phyloP scores from a whole-genome alignment of 1,140 invertebrate genomes.

The Palaemon carinicauda region DNA sequence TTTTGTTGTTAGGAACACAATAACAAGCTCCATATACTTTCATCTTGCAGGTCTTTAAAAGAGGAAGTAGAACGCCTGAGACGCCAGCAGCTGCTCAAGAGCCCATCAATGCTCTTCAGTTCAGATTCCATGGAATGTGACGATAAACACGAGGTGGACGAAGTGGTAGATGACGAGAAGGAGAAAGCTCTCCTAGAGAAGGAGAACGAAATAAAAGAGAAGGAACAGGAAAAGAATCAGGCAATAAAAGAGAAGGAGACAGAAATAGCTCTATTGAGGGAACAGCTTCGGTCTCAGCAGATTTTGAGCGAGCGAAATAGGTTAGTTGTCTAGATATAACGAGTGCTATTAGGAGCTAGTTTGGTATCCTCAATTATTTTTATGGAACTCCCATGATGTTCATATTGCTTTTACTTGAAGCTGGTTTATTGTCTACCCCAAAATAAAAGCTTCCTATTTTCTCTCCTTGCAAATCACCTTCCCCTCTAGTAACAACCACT shows the following conservation, averaged over 20 bases:
- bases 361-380: neutral
- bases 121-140: constrained; percentile 8
- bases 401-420: no score
- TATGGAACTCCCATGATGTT: no score
- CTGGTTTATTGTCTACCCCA: no score
- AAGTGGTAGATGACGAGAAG: neutral
- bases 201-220: constrained; percentile 66
- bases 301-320: constrained; percentile 63
- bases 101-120: constrained; percentile 64
- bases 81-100: constrained; percentile 70
- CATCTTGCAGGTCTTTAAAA: constrained; percentile 68
- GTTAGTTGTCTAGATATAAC: neutral
- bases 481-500: no score
- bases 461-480: no score
- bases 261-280: constrained; percentile 63
- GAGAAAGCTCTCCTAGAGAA: constrained; percentile 60
- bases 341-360: neutral
- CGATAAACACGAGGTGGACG: neutral
- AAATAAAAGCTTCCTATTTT: no score
- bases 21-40: no score
- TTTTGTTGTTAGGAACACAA: no score
- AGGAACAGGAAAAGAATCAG: constrained; percentile 72
- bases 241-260: constrained; percentile 71
- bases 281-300: constrained; percentile 30
- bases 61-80: constrained; percentile 76